Conservation (phyloP, 2,113 vertebrate genomes). For the Sinocyclocheilus rhinocerous region DNA sequence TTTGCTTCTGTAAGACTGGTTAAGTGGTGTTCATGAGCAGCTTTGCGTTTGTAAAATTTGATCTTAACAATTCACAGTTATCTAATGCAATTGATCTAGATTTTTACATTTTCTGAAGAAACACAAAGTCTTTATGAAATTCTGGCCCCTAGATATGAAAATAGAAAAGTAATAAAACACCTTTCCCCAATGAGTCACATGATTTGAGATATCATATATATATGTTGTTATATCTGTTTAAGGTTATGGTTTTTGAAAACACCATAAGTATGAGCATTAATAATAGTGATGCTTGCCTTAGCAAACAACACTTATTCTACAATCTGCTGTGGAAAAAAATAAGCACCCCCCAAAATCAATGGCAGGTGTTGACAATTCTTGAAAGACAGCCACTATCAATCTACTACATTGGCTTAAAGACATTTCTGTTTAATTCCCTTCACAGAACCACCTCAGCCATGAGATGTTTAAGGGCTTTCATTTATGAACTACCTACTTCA, state of each 20-base stretch:
- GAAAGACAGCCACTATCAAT: constrained; percentile 25
- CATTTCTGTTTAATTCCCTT: background rate
- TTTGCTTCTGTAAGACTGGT: background rate
- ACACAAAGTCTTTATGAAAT: background rate
- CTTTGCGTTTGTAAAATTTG: background rate
- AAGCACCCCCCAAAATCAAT: background rate
- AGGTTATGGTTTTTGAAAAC: background rate
- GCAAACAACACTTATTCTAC: background rate
- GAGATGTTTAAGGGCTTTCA: background rate
- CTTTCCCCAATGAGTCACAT: background rate
- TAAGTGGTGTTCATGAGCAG: background rate
- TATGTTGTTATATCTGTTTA: too few relatives aligned
- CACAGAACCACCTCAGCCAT: background rate
- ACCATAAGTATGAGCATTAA: background rate
- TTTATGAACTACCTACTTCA: background rate
- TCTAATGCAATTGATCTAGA: background rate
- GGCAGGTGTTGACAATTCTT: constrained; percentile 16
- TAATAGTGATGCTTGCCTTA: background rate
- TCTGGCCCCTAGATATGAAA: background rate
- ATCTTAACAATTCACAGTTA: background rate
- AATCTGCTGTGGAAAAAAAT: background rate
- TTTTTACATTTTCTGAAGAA: background rate
- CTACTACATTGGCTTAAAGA: background rate
- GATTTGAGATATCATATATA: background rate
- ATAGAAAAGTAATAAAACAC: background rate